Base-by-base conservation (phyloP, 2,113 vertebrate genomes). In the Amblyopsis rosae region DNA sequence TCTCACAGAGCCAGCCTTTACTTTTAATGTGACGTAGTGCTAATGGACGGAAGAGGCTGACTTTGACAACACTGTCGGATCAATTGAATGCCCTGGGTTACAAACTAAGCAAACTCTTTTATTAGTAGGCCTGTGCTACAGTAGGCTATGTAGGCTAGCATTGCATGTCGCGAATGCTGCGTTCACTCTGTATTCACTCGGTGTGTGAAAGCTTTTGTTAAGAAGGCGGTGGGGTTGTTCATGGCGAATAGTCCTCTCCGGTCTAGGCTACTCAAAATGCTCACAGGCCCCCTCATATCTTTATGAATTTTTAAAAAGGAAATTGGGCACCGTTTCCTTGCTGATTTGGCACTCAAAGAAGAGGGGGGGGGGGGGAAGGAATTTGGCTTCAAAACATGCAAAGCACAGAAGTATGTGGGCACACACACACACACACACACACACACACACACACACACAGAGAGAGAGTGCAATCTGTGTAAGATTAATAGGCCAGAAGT, bases 261-360 rank as follows among this genome's bases (percentile, higher is more conserved):
- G 60, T 75, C 67, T 59, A 59, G 33, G 12, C 71, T 54, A 46
- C 68, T 69, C 79, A 73, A 62, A 72, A 69, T 78, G 76, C 60
- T 77, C 19, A 0, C 72, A n/a, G 59, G 65, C 59, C 53, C 26
- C 71, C 64, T 47, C 13, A 32, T 41, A 51, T 56, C 68, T 73
- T 83, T 65, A 82, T 83, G 46, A 88, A 77, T 76, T 63, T 79
- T 85, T 77, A 61, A 82, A 26, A 80, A 75, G 0, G 13, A 41
- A 41, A 41, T 41, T 5, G 35, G 59, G 60, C 6, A 13, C 59
- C 49, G n/a, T 7, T 15, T 60, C 73, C 77, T 70, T 33, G 13
- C 67, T 57, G 67, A 51, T 81, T 41, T n/a, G 41, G 62, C 72
- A 56, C 62, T 19, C 61, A 41, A 41, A 60, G 54, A 67, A 67